Base-by-base conservation (phyloP, 2,113 vertebrate species). In the Gymnocephalus cernua region DNA sequence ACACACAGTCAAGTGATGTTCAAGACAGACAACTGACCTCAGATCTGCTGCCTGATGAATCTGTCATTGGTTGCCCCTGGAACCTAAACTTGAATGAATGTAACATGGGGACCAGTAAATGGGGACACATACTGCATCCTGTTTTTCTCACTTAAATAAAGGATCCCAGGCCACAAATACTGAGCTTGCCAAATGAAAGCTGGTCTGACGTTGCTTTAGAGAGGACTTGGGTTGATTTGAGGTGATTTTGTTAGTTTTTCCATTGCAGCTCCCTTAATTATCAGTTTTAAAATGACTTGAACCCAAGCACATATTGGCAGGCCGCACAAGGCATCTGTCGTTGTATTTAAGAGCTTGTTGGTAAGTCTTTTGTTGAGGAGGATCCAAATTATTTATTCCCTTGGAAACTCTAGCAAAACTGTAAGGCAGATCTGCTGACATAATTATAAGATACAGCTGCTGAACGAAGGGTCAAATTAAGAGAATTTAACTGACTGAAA, bases 71-170 rank as follows among this genome's bases (percentile, higher is more conserved):
- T 73, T 82, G 70, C 45, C 23, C 4, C 16, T 59, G 45, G 51
- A 76, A 56, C 4, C 21, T n/a, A 62, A 65, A 44, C 45, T 56
- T 63, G 15, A 74, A 51, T 69, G 2, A 66, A 18, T 21, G 35
- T 61, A 50, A 62, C 11, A 0, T 6, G 53, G 79, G 79, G 76
- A 57, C 47, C 73, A 58, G 59, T 69, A 77, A 77, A 48, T 41
- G 29, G 84, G 35, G 66, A 48, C 79, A 80, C 32, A 27, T 45
- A 19, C 38, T 32, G 48, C 74, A 74, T 89, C 91, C 90, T 94
- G 91, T 87, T 92, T 86, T 93, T 85, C 85, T 83, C 56, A 63
- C 74, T 91, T 74, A 57, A 59, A 63, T 74, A 72, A 74, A 77
- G 44, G 51, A 61, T 74, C 45, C 63, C 47, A 56, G 76, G 74